Conservation (phyloP, 2,888 invertebrate genomes). For the Parnassius mnemosyne region DNA sequence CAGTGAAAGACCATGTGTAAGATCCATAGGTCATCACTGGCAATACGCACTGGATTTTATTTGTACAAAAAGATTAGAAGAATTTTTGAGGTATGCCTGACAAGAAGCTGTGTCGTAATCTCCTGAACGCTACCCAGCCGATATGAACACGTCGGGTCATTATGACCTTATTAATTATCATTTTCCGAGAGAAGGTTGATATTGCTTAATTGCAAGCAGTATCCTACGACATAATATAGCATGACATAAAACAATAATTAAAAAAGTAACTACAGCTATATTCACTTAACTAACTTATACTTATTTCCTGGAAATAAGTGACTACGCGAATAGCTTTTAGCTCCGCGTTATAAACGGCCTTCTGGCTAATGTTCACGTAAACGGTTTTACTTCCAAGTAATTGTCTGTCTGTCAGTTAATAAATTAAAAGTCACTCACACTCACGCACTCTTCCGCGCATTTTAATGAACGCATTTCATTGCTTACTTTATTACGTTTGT, state of each 20-base stretch:
- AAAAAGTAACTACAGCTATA: not conserved
- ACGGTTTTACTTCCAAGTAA: constrained; percentile 25
- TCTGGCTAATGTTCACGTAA: constrained; percentile 17
- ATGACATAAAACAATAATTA: constrained; percentile 14
- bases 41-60: no score
- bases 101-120: no score
- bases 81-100: no score
- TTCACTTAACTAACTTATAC: constrained; percentile 8
- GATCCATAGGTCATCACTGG: no score
- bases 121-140: no score
- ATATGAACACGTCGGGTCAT: no score
- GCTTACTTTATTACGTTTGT: constrained; percentile 2
- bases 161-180: no score
- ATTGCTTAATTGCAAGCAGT: no score
- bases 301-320: constrained; percentile 22
- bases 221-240: not conserved
- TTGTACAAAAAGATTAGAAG: no score
- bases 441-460: not conserved
- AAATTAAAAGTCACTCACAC: constrained; percentile 20
- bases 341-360: constrained; percentile 16
- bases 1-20: no score
- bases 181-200: no score
- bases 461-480: constrained; percentile 19
- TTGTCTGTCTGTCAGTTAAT: constrained; percentile 25
- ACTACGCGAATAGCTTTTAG: constrained; percentile 11